Percentiles rank a stretch among this genome's conserved stretches.
phyloP scores from a whole-genome alignment of 2,888 invertebrate species.

The Cryptophagus acutangulus region DNA sequence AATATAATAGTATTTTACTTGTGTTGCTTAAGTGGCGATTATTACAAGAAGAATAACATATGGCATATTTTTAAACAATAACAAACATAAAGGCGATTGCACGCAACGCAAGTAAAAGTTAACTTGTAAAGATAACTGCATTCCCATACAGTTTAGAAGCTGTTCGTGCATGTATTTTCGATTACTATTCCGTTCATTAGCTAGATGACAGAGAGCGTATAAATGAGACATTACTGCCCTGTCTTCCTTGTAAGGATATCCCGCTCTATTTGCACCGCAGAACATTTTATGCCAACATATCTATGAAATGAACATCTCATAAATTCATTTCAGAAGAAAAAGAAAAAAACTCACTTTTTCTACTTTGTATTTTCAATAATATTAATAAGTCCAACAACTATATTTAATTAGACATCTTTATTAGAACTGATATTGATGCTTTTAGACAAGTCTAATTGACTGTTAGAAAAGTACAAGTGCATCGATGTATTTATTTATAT shows the following conservation, averaged over 20 bases:
- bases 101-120: not conserved
- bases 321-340: no score
- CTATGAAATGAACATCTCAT: no score
- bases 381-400: conserved; percentile 3
- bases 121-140: not conserved
- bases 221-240: conserved; percentile 32
- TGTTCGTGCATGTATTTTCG: not conserved
- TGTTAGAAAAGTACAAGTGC: no score
- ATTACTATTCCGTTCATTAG: conserved; percentile 16
- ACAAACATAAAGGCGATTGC: not conserved
- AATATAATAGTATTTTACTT: no score
- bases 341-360: no score
- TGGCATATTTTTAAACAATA: not conserved
- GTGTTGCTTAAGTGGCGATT: no score
- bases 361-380: conserved; percentile 11
- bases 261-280: conserved; percentile 16
- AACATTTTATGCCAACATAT: conserved; percentile 9
- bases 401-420: not conserved
- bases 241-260: conserved; percentile 15
- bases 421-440: no score
- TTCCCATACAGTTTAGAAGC: not conserved
- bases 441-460: no score
- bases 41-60: not conserved
- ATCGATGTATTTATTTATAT: no score
- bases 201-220: conserved; percentile 22